Conservation (phyloP, 2,113 vertebrate species). For the Anseranas semipalmata region DNA sequence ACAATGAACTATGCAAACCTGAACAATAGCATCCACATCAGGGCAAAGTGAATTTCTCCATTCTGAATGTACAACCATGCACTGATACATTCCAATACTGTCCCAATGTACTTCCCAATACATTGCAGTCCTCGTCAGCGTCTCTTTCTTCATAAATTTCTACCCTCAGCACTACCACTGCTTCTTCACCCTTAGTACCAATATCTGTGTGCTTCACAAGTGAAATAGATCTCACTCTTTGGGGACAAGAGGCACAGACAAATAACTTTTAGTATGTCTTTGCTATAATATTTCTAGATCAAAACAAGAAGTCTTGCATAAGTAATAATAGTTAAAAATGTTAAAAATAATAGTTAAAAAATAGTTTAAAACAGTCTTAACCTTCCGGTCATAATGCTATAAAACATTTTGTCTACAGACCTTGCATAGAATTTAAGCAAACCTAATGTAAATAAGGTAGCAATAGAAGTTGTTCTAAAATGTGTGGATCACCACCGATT, state of each 20-base stretch:
- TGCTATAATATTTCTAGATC: neutral
- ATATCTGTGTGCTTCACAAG: neutral
- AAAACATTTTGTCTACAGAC: neutral
- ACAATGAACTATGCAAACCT: neutral
- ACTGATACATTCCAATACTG: accelerated
- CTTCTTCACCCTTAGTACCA: neutral
- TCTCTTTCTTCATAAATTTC: neutral
- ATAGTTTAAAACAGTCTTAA: neutral
- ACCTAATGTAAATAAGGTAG: neutral
- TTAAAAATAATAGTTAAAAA: neutral
- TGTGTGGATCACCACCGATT: neutral
- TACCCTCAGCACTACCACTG: neutral
- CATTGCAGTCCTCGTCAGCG: neutral
- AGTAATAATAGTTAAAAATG: neutral
- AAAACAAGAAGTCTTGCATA: neutral
- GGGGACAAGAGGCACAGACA: neutral
- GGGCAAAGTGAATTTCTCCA: neutral
- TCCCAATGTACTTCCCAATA: neutral
- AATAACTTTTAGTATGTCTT: neutral
- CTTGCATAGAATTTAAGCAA: neutral
- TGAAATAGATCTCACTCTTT: neutral
- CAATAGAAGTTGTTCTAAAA: neutral
- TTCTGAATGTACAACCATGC: neutral
- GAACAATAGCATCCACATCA: neutral
- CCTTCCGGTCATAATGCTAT: neutral